Conservation (phyloP, 2,888 invertebrate species). For the Morpho helenor region DNA sequence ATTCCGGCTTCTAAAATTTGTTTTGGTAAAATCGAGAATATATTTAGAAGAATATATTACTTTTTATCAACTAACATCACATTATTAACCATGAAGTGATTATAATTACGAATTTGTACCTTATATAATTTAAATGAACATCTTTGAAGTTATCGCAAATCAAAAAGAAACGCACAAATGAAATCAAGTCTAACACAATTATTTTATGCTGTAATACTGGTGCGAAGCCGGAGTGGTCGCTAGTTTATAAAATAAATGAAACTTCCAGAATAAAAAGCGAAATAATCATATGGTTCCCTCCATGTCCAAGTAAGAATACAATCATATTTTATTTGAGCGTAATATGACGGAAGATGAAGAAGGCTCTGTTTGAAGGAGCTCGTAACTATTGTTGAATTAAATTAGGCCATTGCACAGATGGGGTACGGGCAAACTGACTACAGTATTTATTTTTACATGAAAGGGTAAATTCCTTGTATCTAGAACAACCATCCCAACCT, state of each 20-base stretch:
- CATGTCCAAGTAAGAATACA: conserved; percentile 9
- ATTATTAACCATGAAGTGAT: no score
- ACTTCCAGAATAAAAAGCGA: background rate
- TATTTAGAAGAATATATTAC: no score
- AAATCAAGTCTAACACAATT: no score
- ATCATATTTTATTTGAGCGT: conserved; percentile 22
- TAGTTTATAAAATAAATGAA: background rate
- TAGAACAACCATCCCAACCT: conserved; percentile 7
- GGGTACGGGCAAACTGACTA: conserved; percentile 22
- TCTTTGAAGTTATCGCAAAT: no score
- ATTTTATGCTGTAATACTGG: no score
- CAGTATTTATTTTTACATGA: conserved; percentile 27
- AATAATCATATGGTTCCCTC: conserved; percentile 3
- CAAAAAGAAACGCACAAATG: no score
- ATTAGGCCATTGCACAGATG: conserved; percentile 28
- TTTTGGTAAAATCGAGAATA: no score
- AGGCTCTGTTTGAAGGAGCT: conserved; percentile 22
- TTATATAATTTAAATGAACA: no score
- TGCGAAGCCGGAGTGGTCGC: background rate
- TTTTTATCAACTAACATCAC: no score
- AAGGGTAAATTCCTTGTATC: conserved; percentile 23
- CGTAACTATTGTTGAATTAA: conserved; percentile 25
- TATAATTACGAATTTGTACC: no score
- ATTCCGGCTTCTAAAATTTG: no score
- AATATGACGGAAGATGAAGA: conserved; percentile 20